Percentiles rank a stretch among this genome's conserved stretches.
Evolutionary conservation across 2,888 invertebrate genomes (phyloP).

Genomic region (Nematopogon swammerdamellus): DNA sequence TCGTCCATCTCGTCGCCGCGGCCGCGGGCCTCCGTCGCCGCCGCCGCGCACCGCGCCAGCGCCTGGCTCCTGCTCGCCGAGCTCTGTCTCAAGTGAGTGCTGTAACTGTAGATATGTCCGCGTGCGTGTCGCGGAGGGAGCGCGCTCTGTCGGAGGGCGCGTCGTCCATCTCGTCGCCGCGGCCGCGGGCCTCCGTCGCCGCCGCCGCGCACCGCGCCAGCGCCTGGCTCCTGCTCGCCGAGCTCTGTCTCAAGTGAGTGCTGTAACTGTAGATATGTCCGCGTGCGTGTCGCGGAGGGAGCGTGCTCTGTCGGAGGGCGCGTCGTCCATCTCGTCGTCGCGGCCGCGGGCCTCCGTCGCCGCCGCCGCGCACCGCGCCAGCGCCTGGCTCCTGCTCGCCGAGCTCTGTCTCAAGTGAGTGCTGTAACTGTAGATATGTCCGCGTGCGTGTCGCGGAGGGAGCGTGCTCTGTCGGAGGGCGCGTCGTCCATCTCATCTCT

Average conservation of each 20-base stretch:
- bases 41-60: slow-evolving; percentile 17
- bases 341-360: slow-evolving; percentile 13
- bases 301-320: slow-evolving; percentile 88
- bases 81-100: slow-evolving; percentile 60
- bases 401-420: slow-evolving; percentile 67
- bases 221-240: slow-evolving; percentile 81
- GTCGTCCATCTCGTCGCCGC: slow-evolving; percentile 22
- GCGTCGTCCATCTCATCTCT: slow-evolving; percentile 60
- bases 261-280: too few relatives aligned
- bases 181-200: slow-evolving; percentile 12
- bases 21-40: slow-evolving; percentile 12
- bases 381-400: slow-evolving; percentile 78
- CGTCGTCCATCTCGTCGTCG: slow-evolving; percentile 33
- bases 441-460: slow-evolving; percentile 78
- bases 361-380: slow-evolving; percentile 17
- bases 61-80: slow-evolving; percentile 85
- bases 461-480: slow-evolving; percentile 88
- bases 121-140: slow-evolving; percentile 81
- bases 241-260: slow-evolving; percentile 64
- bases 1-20: slow-evolving; percentile 22
- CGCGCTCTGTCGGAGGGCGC: slow-evolving; percentile 91
- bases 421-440: too few relatives aligned
- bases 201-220: slow-evolving; percentile 18
- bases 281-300: slow-evolving; percentile 82
- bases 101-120: too few relatives aligned